phyloP scores from a whole-genome alignment of 2,113 vertebrate genomes.

The Megaleporinus macrocephalus region DNA sequence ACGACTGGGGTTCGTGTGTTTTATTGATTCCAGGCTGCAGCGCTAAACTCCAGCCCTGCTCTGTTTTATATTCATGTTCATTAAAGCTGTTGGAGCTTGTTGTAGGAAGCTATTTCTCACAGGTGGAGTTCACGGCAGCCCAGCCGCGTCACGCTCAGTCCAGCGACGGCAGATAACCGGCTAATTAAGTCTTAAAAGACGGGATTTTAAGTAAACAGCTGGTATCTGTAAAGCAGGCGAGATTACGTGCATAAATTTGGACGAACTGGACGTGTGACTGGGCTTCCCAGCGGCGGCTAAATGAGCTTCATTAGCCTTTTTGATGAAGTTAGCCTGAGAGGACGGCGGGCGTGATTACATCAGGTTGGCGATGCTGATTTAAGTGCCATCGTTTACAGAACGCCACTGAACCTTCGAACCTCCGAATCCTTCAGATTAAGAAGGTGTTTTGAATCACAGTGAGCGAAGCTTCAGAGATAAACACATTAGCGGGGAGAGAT shows the following conservation, averaged over 20 bases:
- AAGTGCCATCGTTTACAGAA: neutral
- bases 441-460: constrained; percentile 7
- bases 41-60: no score
- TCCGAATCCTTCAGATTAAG: constrained; percentile 3
- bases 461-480: constrained; percentile 11
- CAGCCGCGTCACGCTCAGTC: no score
- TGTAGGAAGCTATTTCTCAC: neutral
- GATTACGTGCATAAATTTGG: neutral
- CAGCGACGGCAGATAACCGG: neutral
- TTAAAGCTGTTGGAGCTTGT: neutral
- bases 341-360: neutral
- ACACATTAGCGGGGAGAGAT: constrained; percentile 2
- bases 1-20: neutral
- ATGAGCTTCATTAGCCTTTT: neutral
- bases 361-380: neutral
- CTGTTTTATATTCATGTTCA: neutral
- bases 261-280: neutral
- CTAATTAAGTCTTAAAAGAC: neutral
- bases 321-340: neutral
- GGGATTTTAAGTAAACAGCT: neutral
- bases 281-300: neutral
- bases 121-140: neutral
- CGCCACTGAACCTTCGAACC: constrained; percentile 14
- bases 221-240: neutral
- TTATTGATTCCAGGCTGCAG: no score